phyloP scores from a whole-genome alignment of 2,113 vertebrate species.

The Spilogale gracilis region DNA sequence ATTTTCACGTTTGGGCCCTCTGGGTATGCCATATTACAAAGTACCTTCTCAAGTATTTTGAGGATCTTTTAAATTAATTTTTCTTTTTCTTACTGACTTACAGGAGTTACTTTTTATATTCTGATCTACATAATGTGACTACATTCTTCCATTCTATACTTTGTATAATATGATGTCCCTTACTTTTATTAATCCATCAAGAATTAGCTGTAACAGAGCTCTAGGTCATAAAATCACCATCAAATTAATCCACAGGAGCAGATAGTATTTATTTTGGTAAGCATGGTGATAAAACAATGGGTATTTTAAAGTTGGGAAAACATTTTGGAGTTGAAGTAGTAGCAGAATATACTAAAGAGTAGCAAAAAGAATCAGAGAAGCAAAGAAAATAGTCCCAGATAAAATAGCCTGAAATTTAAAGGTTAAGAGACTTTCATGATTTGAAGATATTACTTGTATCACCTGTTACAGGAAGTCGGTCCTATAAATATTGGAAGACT shows the following conservation, averaged over 20 bases:
- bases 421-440: not conserved
- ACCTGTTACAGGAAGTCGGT: not conserved
- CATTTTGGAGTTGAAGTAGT: not conserved
- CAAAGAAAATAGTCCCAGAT: not conserved
- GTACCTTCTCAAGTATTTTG: not conserved
- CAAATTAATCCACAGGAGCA: not conserved
- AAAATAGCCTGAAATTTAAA: not conserved
- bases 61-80: not conserved
- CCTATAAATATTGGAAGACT: not conserved
- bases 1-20: not conserved
- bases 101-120: not conserved
- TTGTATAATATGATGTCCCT: not conserved
- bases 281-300: not conserved
- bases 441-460: not conserved
- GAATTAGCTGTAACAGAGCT: not conserved
- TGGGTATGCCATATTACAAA: not conserved
- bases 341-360: not conserved
- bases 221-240: not conserved
- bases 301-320: not conserved
- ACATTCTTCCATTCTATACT: not conserved
- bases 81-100: not conserved
- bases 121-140: not conserved
- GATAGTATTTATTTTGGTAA: not conserved
- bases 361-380: not conserved
- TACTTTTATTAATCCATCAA: not conserved